Evolutionary conservation across 2,113 vertebrate species (phyloP), one percentile per base, ranked within the genome.

Genomic region (Genyomyrus donnyi): DNA sequence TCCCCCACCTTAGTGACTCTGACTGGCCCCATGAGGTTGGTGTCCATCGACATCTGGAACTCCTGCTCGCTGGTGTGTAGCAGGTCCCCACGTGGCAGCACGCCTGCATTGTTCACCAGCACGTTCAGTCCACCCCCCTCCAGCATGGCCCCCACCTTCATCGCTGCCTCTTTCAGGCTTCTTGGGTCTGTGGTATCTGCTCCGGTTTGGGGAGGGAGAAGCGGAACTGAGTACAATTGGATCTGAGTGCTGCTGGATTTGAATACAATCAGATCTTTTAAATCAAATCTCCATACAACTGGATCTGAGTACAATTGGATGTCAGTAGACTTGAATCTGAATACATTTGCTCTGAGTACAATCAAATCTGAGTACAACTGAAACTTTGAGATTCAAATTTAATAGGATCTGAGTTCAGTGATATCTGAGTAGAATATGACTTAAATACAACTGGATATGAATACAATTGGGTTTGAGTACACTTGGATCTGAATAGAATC

Each of bases 51-150:
- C 80, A 0, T 0, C 80, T 85, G 80, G 42, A 85, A 85, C 5
- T 85, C 80, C 80, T 85, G 0, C 42, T 85, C 45, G 39, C 80
- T 85, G 80, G 80, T 85, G 80, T 46, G 10, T 3, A 85, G 80
- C 3, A 85, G 6, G 19, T 45, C 9, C 1, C 45, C 80, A 3
- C 2, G 45, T 1, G 3, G 1, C 80, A 85, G 15, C 80, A 85
- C 80, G 6, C 80, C 80, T 0, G 80, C 80, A 24, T 85, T 85
- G 80, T 85, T 85, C 50, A 96, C 94, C 85, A 96, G 93, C 92
- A 95, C 94, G 92, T 96, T 96, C 88, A 97, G 93, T 1, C 95
- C 95, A 49, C 91, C 92, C 3, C 92, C 92, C 21, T 95, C 94
- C 89, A 95, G 85, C 0, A 93, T 90, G 70, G 93, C 91, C 74